phyloP scores from a whole-genome alignment of 2,797 vertebrate genomes.

The Buceros bicornis region DNA sequence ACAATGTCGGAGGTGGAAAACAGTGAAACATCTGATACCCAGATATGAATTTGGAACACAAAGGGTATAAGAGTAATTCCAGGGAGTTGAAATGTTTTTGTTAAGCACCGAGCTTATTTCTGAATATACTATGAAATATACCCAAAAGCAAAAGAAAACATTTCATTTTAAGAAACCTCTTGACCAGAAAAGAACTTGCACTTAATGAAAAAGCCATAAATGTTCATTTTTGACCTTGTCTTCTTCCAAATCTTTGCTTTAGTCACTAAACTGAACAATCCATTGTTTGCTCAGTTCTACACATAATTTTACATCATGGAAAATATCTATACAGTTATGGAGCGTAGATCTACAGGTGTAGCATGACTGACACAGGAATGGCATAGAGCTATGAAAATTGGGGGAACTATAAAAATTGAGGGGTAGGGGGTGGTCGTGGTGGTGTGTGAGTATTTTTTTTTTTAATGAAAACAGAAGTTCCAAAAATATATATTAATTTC shows the following conservation, averaged over 20 bases:
- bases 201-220: neutral
- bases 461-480: neutral
- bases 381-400: neutral
- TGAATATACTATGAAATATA: neutral
- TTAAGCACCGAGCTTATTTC: neutral
- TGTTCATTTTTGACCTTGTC: neutral
- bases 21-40: neutral
- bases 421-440: neutral
- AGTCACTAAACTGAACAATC: neutral
- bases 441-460: neutral
- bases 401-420: neutral
- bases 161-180: neutral
- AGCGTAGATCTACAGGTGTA: neutral
- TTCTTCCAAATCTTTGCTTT: neutral
- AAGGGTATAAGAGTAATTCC: neutral
- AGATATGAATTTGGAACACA: neutral
- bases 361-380: fast-evolving
- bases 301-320: neutral
- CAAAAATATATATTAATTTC: neutral
- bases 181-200: neutral
- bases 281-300: neutral
- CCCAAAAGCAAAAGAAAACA: neutral
- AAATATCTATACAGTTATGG: neutral
- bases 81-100: neutral
- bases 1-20: neutral